Evolutionary conservation across 2,888 invertebrate genomes (phyloP).

Genomic region (Leptinotarsa juncta): DNA sequence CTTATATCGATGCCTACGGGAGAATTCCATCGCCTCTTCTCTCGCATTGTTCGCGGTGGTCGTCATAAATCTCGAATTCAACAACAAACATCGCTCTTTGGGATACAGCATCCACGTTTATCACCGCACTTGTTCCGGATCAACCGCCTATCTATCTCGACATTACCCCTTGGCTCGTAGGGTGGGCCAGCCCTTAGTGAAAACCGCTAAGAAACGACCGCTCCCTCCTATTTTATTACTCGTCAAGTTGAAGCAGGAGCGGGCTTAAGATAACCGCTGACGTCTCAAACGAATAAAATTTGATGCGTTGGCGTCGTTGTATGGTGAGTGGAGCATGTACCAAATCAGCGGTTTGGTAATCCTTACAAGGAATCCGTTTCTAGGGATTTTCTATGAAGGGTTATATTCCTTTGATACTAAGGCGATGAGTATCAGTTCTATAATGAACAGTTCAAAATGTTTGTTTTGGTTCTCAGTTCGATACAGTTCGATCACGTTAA

Average conservation of each 20-base stretch:
- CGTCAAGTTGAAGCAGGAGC: slow-evolving; percentile 14
- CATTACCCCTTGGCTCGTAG: slow-evolving; percentile 42
- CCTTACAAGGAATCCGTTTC: too few relatives aligned
- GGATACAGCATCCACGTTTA: slow-evolving; percentile 64
- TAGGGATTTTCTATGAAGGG: too few relatives aligned
- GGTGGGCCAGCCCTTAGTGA: slow-evolving; percentile 31
- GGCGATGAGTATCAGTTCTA: too few relatives aligned
- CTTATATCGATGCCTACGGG: slow-evolving; percentile 16
- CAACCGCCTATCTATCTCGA: slow-evolving; percentile 64
- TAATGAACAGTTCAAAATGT: too few relatives aligned
- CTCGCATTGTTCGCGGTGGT: slow-evolving; percentile 54
- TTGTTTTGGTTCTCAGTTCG: too few relatives aligned
- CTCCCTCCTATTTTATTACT: slow-evolving; percentile 43
- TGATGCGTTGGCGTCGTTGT: neutral
- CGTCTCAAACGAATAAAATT: neutral
- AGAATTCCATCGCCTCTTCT: slow-evolving; percentile 15
- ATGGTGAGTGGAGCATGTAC: too few relatives aligned
- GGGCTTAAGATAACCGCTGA: neutral
- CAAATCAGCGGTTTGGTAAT: too few relatives aligned
- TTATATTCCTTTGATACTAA: too few relatives aligned
- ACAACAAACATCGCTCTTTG: slow-evolving; percentile 64
- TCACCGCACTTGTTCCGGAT: slow-evolving; percentile 64
- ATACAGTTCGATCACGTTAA: too few relatives aligned
- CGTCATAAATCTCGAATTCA: slow-evolving; percentile 64
- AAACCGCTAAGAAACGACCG: slow-evolving; percentile 47